Base-by-base conservation (phyloP, 2,888 invertebrate genomes). In the Muschampia plurimacula region DNA sequence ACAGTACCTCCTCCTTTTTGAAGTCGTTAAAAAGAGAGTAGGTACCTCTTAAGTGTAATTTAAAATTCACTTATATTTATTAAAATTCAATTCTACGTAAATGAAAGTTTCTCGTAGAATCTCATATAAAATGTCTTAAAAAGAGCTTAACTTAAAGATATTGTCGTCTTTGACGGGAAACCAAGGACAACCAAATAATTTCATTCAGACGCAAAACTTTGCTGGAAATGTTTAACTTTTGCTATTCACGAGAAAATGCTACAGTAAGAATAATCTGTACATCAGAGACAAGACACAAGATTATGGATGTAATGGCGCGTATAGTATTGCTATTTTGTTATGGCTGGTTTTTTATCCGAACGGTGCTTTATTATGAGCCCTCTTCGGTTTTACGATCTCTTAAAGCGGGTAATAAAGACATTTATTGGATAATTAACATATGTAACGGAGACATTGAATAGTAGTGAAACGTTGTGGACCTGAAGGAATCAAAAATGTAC, bases 341-440 rank as follows among this genome's bases (percentile, higher is more conserved):
- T 72, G 60, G 71, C 62, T 65, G 59, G 66, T 72, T 72, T 72
- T 72, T 72, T 66, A 67, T 52, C 52, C 60, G 41, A 72, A 67
- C 67, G 41, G 15, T 67, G 62, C 66, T 72, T 72, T 72, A 72
- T 66, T 67, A 72, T 67, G 52, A 15, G 71, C 71, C 52, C 72
- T 62, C 52, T 67, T 67, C 67, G 62, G 71, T 67, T 72, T 72
- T 62, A 72, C 72, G 72, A 67, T 67, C 67, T 52, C 67, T 62
- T 71, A 52, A 72, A 72, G 62, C 72, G 62, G 67, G 60, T 15
- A 66, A 67, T 72, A 72, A 72, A 72, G 71, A 60, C 60, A 60
- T 59, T 72, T 72, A 72, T 72, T 72, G 36, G 60, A n/a, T 62
- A 66, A 72, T 72, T 67, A 67, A 72, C 71, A 72, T 72, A 67